Evolutionary conservation across 2,797 vertebrate genomes (phyloP), one percentile per base, ranked within the genome.

Genomic region (Hirundo rustica): DNA sequence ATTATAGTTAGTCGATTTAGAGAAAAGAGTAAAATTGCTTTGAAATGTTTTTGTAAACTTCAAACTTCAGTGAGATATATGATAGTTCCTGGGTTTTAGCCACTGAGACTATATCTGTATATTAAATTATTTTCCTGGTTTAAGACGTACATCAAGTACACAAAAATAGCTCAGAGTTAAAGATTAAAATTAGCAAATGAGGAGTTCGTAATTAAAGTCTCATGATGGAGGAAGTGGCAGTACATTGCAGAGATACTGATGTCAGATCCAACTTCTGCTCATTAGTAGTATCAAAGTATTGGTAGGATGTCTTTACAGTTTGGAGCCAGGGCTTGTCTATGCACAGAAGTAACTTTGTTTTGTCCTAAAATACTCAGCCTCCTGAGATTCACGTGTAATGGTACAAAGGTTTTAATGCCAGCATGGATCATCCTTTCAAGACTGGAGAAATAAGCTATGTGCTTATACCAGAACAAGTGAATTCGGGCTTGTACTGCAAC

Each of bases 111-210:
- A 5, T 74, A 50, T 65, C 50, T 88, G 16, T 51, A 34, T 81
- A 34, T 84, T 64, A 70, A 80, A 70, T 88, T 74, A 58, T 92
- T 96, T 93, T 4, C 3, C 62, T 50, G 8, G 27, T 91, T 84
- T 74, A 77, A 89, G 50, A 17, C 51, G 53, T 19, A 34, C 11
- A 48, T 60, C 17, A 38, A 86, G 67, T 42, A 70, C 48, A 79
- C 50, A 90, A 91, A 94, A 96, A 72, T 58, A 92, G 61, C 58
- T 95, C 58, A 61, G 66, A 55, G 67, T 94, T 89, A 92, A 92
- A 84, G 64, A 88, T 95, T 95, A 87, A 92, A 93, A 90, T 95
- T 93, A 90, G 70, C 26, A 64, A 61, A 78, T 61, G 55, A 83
- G 60, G 92, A 58, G 73, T 61, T 93, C 18, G 13, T 93, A 94